Evolutionary conservation across 2,113 vertebrate species (phyloP).

Genomic region (Ginglymostoma cirratum): DNA sequence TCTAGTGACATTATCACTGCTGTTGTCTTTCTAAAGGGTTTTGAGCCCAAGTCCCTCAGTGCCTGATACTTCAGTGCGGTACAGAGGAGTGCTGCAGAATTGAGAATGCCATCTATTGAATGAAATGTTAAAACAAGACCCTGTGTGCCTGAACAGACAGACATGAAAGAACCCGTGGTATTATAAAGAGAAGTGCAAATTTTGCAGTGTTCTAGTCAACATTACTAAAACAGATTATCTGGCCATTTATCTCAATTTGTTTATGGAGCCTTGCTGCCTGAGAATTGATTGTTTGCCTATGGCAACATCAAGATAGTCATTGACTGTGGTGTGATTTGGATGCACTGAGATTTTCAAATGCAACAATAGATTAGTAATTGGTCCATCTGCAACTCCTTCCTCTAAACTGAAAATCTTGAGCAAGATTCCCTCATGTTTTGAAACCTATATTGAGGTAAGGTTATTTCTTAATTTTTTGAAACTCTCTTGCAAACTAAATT

Average conservation of each 20-base stretch:
- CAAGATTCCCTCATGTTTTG: background rate
- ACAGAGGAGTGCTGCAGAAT: background rate
- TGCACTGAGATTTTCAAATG: background rate
- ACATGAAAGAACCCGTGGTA: background rate
- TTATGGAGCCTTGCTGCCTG: background rate
- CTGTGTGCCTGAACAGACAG: background rate
- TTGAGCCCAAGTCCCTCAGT: background rate
- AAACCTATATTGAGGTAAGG: background rate
- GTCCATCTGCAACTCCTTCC: background rate
- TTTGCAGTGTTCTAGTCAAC: background rate
- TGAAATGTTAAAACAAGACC: background rate
- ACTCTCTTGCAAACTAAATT: too few relatives aligned
- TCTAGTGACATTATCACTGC: too few relatives aligned
- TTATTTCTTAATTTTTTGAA: background rate
- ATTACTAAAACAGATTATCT: slow-evolving; percentile 1
- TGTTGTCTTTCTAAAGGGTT: background rate
- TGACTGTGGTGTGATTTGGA: background rate
- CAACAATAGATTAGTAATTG: background rate
- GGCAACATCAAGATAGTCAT: background rate
- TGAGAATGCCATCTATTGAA: background rate
- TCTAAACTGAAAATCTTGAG: background rate
- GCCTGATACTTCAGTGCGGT: background rate
- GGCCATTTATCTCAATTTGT: background rate
- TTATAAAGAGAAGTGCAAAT: background rate
- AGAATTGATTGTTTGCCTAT: background rate